Percentiles rank a stretch among this genome's conserved stretches.
phyloP scores from a whole-genome alignment of 2,888 invertebrate species.

The Drosophila multiciliata region DNA sequence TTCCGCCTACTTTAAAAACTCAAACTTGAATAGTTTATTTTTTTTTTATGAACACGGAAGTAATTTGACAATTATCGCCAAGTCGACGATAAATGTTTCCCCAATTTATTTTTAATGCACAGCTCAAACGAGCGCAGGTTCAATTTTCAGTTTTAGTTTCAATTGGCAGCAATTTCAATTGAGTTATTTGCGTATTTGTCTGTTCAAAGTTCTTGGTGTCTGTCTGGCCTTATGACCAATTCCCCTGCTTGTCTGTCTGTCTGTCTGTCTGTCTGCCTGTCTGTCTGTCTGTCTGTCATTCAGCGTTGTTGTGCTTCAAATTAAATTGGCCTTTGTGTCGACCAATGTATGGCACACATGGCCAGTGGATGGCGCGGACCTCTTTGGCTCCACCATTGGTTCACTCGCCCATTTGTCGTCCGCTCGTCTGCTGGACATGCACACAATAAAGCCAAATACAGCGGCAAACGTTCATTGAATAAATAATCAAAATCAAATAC shows the following conservation, averaged over 20 bases:
- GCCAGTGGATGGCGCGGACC: slow-evolving; percentile 31
- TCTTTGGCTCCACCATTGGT: slow-evolving; percentile 37
- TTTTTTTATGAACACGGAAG: not conserved
- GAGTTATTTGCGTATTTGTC: slow-evolving; percentile 66
- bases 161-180: slow-evolving; percentile 67
- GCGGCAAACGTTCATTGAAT: slow-evolving; percentile 73
- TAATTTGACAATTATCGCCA: slow-evolving; percentile 45
- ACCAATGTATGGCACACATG: slow-evolving; percentile 65
- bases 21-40: not conserved
- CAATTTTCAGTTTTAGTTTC: slow-evolving; percentile 41
- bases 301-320: slow-evolving; percentile 55
- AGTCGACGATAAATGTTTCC: slow-evolving; percentile 50
- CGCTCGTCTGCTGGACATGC: slow-evolving; percentile 42
- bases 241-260: slow-evolving; percentile 10
- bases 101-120: slow-evolving; percentile 57
- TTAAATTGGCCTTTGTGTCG: slow-evolving; percentile 76
- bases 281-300: slow-evolving; percentile 19
- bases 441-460: slow-evolving; percentile 74
- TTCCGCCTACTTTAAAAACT: not conserved
- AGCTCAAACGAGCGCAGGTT: slow-evolving; percentile 30
- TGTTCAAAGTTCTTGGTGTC: slow-evolving; percentile 55
- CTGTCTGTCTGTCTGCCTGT: slow-evolving; percentile 14
- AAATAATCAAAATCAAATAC: slow-evolving; percentile 70
- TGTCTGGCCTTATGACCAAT: slow-evolving; percentile 16
- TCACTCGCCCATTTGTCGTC: slow-evolving; percentile 44